A percentile compares a stretch with the other conserved stretches of the same genome.
These are phyloP conservation scores for Lepus timidus DNA, from an alignment of 2,113 vertebrate species.

Conservation along the genomic window DNA sequence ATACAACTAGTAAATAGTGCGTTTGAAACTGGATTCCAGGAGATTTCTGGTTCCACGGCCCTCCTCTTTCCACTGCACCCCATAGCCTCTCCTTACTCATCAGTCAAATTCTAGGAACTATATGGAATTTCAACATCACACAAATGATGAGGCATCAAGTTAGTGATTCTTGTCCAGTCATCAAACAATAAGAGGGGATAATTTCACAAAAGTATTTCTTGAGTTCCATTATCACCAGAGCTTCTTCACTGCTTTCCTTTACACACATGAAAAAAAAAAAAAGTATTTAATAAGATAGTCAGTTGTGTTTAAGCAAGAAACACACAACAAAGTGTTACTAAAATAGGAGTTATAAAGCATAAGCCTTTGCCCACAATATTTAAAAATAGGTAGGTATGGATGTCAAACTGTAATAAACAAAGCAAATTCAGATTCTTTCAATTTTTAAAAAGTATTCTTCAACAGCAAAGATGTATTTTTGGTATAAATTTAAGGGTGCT, in stretches of 20 bases:
- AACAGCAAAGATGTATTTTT: not conserved
- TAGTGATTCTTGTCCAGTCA: not conserved
- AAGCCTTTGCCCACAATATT: not conserved
- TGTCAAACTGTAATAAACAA: not conserved
- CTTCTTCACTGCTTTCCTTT: not conserved
- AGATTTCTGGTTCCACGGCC: not conserved
- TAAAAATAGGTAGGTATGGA: not conserved
- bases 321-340: not conserved
- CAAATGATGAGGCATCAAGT: not conserved
- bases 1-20: not conserved
- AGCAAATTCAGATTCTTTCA: not conserved
- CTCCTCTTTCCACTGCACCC: not conserved
- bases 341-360: not conserved
- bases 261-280: not conserved
- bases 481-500: not conserved
- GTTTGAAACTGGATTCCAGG: slow-evolving; percentile 28
- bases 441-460: not conserved
- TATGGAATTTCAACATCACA: not conserved
- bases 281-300: slow-evolving; percentile 8
- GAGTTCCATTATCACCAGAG: not conserved
- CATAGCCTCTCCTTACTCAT: not conserved
- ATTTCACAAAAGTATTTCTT: slow-evolving; percentile 42
- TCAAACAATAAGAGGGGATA: slow-evolving; percentile 38
- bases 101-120: slow-evolving; percentile 27
- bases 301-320: slow-evolving; percentile 21